phyloP scores from a whole-genome alignment of 2,797 vertebrate genomes.

The Rhynchonycteris naso region DNA sequence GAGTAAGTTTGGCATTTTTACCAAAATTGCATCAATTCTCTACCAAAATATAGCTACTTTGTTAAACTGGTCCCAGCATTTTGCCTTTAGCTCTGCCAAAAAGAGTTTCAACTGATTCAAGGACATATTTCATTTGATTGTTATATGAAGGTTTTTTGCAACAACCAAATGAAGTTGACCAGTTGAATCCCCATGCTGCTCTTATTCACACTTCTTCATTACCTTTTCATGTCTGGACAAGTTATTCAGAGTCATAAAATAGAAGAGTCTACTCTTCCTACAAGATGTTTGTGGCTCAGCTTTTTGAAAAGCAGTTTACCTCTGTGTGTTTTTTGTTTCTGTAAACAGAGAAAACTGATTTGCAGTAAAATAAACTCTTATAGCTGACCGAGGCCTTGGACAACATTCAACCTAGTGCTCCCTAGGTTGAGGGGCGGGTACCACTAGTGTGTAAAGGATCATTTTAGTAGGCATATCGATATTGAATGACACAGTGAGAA shows the following conservation, averaged over 20 bases:
- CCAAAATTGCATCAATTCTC: not conserved
- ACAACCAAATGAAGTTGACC: constrained; percentile 12
- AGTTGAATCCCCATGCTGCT: not conserved
- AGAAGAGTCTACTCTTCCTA: not conserved
- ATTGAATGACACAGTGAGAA: constrained; percentile 35
- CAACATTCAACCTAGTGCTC: not conserved
- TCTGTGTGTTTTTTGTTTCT: not conserved
- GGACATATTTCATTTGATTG: constrained; percentile 18
- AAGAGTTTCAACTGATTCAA: not conserved
- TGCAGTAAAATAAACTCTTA: not conserved
- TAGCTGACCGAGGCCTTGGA: not conserved
- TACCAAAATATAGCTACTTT: not conserved
- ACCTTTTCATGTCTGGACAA: not conserved
- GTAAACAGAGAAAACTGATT: constrained; percentile 1
- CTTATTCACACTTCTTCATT: constrained; percentile 8
- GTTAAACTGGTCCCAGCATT: constrained; percentile 16
- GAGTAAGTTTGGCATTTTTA: not conserved
- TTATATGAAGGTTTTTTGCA: constrained; percentile 48
- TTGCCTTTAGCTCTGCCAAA: constrained; percentile 27
- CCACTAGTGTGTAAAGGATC: not conserved
- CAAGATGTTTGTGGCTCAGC: not conserved
- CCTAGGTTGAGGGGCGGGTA: not conserved
- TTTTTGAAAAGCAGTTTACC: not conserved
- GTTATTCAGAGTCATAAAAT: not conserved
- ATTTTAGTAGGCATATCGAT: not conserved